Evolutionary conservation across 2,797 vertebrate species (phyloP), one percentile per base, ranked within the genome.

Genomic region (Poecilia velifera): DNA sequence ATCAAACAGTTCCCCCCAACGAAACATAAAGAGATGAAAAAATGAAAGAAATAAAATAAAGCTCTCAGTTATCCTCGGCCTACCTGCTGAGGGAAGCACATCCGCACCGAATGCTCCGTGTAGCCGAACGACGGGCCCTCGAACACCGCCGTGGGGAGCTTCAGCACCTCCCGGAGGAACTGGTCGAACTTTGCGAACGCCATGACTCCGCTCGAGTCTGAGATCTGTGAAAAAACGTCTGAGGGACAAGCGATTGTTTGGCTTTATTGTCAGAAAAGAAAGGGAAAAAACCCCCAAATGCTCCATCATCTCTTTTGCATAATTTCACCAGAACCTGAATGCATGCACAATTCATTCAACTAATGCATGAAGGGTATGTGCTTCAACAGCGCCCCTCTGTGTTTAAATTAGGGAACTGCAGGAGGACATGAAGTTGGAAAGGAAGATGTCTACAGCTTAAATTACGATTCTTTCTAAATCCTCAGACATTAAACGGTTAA

Each of bases 161-260:
- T 98, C 77, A 99, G 94, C 34, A 97, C 97, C 83, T 99, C 98
- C 78, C 95, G 92, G 68, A 99, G 92, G 80, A 99, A 97, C 95
- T 99, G 98, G 76, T 99, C 98, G 43, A 99, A 98, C 95, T 98
- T 99, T 31, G 95, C 92, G 83, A 98, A 98, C 71, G 97, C 92
- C 97, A 99, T 95, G 80, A 97, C 91, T 64, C 98, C 98, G 5
- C 90, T 96, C 45, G 97, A 98, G 93, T 99, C 98, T 0, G 97
- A 98, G 89, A 99, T 97, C 94, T 99, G 98, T 41, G 98, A 99
- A 95, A 99, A 99, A 93, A 98, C 92, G 93, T 99, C 98, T 99
- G 94, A 76, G 88, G 93, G 87, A 84, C 31, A 28, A 14, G 57
- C n/a, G 62, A 81, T 79, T 78, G 55, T 80, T 80, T 80, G 10